These are phyloP conservation scores for Drosophila conformis DNA, from an alignment of 2,888 invertebrate species.

Conservation along the genomic window DNA sequence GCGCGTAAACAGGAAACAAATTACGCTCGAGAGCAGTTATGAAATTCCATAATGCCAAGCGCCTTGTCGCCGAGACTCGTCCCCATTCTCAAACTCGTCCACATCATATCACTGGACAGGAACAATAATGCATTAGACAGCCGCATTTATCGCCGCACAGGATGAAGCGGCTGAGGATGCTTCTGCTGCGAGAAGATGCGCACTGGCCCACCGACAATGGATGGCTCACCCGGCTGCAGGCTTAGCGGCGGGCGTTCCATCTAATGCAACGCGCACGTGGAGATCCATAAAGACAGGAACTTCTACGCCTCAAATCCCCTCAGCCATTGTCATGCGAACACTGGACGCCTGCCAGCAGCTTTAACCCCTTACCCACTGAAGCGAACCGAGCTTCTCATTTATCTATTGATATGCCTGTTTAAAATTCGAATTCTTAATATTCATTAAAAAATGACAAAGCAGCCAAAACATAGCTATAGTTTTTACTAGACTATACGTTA, in stretches of 20 bases:
- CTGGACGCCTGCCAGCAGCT: slow-evolving; percentile 63
- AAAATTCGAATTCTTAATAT: background rate
- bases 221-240: slow-evolving; percentile 36
- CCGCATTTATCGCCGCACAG: slow-evolving; percentile 56
- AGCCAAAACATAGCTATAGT: background rate
- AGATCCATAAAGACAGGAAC: slow-evolving; percentile 36
- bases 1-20: slow-evolving; percentile 83
- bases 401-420: background rate
- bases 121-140: slow-evolving; percentile 74
- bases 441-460: background rate
- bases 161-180: slow-evolving; percentile 42
- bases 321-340: slow-evolving; percentile 66
- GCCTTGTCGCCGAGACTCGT: slow-evolving; percentile 21
- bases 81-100: slow-evolving; percentile 10
- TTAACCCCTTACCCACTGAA: slow-evolving; percentile 30
- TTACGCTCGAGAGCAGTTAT: slow-evolving; percentile 80
- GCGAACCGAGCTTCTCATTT: slow-evolving; percentile 19
- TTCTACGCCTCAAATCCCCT: slow-evolving; percentile 57
- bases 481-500: background rate
- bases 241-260: slow-evolving; percentile 60
- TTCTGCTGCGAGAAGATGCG: slow-evolving; percentile 26
- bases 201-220: slow-evolving; percentile 50
- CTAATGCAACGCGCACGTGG: slow-evolving; percentile 56
- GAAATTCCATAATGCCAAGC: slow-evolving; percentile 72
- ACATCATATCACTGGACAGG: slow-evolving; percentile 68